Percentiles rank a stretch among this genome's conserved stretches.
Conservation (phyloP, 2,888 invertebrate genomes). For the Ischnus inquisitorius region DNA sequence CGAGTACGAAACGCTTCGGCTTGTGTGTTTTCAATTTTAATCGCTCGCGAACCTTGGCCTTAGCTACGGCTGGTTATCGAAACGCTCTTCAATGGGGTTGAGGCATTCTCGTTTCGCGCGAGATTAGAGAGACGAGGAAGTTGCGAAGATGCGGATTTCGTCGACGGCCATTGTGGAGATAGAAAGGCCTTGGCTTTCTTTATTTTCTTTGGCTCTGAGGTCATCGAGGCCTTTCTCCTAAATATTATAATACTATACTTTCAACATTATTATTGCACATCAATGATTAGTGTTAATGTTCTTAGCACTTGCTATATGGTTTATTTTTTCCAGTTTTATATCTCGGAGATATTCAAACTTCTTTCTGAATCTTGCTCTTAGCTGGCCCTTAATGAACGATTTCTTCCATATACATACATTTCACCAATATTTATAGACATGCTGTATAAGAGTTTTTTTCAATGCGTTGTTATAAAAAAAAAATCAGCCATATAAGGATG, state of each 20-base stretch:
- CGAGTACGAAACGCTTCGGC: background rate
- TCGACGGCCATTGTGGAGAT: background rate
- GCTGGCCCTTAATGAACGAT: too few species aligned
- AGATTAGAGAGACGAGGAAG: background rate
- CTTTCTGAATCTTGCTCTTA: too few species aligned
- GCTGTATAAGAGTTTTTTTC: too few species aligned
- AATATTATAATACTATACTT: background rate
- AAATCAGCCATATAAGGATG: too few species aligned
- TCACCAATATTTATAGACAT: too few species aligned
- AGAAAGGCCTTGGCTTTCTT: background rate
- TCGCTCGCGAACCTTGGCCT: conserved; percentile 60
- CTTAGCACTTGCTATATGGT: too few species aligned
- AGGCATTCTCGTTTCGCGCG: conserved; percentile 27
- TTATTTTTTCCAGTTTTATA: too few species aligned
- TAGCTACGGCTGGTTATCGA: background rate
- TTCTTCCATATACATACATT: too few species aligned
- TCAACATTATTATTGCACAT: too few species aligned
- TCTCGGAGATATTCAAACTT: too few species aligned
- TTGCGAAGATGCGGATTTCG: background rate
- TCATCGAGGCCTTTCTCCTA: background rate
- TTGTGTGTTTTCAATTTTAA: conserved; percentile 43
- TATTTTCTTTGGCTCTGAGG: background rate
- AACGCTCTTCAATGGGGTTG: conserved; percentile 13
- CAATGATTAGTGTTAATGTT: too few species aligned
- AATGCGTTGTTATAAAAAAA: too few species aligned